Evolutionary conservation across 1,140 invertebrate genomes (phyloP).

Genomic region (Eriosoma lanigerum): DNA sequence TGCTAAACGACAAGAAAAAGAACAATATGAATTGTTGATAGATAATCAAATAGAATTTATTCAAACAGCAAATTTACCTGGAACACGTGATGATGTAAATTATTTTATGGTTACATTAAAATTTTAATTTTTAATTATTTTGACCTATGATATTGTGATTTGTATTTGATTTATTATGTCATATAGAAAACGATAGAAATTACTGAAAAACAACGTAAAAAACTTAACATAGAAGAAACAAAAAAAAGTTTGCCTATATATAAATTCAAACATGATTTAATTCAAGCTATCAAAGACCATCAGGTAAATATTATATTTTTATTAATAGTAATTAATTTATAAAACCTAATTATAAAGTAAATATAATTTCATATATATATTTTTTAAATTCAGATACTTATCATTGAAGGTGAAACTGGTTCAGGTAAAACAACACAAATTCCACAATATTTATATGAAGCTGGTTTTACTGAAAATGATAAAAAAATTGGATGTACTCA

Average conservation of each 20-base stretch:
- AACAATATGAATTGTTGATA: conserved; percentile 84
- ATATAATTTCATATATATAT: conserved; percentile 31
- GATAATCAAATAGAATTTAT: conserved; percentile 98
- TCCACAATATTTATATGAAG: conserved; percentile 93
- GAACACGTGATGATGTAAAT: conserved; percentile 65
- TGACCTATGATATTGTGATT: too few species aligned
- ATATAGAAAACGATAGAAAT: conserved; percentile 62
- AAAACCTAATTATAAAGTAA: not conserved
- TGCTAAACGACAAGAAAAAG: conserved; percentile 78
- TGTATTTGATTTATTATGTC: conserved; percentile 37
- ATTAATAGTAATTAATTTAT: not conserved
- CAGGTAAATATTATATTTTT: conserved; percentile 65
- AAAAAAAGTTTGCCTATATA: conserved; percentile 92
- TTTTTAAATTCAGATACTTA: conserved; percentile 66
- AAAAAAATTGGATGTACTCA: conserved; percentile 73
- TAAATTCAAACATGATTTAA: conserved; percentile 86
- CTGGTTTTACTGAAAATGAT: conserved; percentile 79
- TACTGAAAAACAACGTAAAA: conserved; percentile 73
- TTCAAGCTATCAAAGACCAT: conserved; percentile 84
- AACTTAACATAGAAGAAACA: conserved; percentile 87
- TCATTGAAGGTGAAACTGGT: conserved; percentile 98
- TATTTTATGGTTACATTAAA: conserved; percentile 18
- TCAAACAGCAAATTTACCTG: conserved; percentile 86
- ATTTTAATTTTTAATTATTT: not conserved
- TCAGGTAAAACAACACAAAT: conserved; percentile 99